These are phyloP conservation scores for Gadus chalcogrammus DNA, from an alignment of 2,113 vertebrate species.

Conservation along the genomic window DNA sequence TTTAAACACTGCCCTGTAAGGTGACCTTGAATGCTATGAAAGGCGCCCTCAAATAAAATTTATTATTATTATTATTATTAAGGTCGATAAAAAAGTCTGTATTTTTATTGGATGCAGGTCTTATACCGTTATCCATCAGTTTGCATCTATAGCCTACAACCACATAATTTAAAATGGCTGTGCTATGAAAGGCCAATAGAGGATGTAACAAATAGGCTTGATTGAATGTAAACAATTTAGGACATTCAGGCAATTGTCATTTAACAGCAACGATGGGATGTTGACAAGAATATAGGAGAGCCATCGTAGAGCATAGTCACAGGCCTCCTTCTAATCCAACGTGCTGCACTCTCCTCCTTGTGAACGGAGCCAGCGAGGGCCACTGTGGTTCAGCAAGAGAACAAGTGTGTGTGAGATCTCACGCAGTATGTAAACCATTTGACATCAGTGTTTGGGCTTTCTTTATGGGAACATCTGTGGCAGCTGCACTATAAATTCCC, in stretches of 20 bases:
- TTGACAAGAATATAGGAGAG: slow-evolving; percentile 13
- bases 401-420: slow-evolving; percentile 63
- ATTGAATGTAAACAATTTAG: neutral
- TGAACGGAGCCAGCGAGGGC: slow-evolving; percentile 38
- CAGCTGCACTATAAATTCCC: slow-evolving; percentile 76
- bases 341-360: slow-evolving; percentile 30
- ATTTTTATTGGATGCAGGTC: no score
- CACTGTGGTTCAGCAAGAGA: slow-evolving; percentile 54
- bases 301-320: slow-evolving; percentile 27
- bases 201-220: slow-evolving; percentile 5
- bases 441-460: slow-evolving; percentile 74
- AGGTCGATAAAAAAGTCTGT: neutral
- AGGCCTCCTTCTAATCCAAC: slow-evolving; percentile 37
- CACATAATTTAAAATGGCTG: no score
- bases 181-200: no score
- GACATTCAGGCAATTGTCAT: neutral
- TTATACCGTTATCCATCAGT: no score
- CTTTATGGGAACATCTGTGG: slow-evolving; percentile 75
- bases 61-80: neutral
- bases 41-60: no score
- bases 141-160: no score
- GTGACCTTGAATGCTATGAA: no score
- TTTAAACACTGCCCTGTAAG: no score
- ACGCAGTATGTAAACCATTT: slow-evolving; percentile 68
- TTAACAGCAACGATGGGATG: slow-evolving; percentile 14